These are phyloP conservation scores for Cyphomyrus plagiostoma DNA, from an alignment of 2,113 vertebrate genomes.

Conservation along the genomic window DNA sequence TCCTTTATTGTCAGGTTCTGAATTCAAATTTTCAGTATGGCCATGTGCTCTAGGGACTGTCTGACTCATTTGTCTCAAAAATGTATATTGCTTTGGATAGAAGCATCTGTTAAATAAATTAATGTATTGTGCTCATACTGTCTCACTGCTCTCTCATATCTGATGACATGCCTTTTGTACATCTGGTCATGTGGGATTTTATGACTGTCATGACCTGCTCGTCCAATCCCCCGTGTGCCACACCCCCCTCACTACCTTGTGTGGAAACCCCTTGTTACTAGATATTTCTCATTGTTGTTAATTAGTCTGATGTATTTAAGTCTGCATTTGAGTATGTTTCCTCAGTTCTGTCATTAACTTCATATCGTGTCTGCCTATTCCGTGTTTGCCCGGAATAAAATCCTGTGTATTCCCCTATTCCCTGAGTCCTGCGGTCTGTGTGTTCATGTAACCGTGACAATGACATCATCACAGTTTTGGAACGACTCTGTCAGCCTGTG, in stretches of 20 bases:
- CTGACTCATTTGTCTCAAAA: not conserved
- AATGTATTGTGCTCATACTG: not conserved
- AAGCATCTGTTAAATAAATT: not conserved
- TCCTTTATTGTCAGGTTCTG: not conserved
- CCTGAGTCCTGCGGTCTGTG: too few species aligned
- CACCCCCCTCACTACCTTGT: too few species aligned
- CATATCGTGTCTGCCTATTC: too few species aligned
- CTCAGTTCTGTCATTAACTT: too few species aligned
- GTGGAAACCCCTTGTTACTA: too few species aligned
- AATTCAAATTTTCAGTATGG: not conserved
- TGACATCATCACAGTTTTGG: not conserved
- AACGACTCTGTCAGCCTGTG: not conserved
- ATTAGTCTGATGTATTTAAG: too few species aligned
- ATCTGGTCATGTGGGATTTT: not conserved
- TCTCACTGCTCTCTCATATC: not conserved
- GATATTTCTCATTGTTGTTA: too few species aligned
- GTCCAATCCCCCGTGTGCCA: too few species aligned
- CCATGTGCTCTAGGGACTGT: not conserved
- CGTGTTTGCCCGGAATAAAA: too few species aligned
- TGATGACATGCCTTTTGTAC: not conserved
- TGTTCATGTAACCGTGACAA: too few species aligned
- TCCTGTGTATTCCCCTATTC: too few species aligned
- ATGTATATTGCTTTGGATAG: not conserved
- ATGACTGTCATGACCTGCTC: not conserved
- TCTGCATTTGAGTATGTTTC: too few species aligned